A percentile compares a stretch with the other conserved stretches of the same genome.
phyloP scores from a whole-genome alignment of 2,797 vertebrate species.

The Pantherophis vulpinus region DNA sequence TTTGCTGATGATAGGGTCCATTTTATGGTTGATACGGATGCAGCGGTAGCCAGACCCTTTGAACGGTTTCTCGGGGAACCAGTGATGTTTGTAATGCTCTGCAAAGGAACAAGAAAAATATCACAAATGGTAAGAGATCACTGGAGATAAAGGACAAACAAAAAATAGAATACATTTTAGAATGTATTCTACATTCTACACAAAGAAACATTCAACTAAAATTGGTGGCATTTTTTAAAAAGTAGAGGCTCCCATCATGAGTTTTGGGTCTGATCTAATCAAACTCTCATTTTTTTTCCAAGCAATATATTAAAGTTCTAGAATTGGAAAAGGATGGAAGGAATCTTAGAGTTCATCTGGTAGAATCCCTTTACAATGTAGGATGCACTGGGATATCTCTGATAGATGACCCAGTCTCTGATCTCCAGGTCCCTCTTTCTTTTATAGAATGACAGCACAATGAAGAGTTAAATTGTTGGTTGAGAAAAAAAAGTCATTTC shows the following conservation, averaged over 20 bases:
- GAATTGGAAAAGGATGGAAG: not conserved
- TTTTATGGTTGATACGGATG: slow-evolving; percentile 83
- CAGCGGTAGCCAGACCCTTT: slow-evolving; percentile 87
- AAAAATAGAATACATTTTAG: not conserved
- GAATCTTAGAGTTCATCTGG: not conserved
- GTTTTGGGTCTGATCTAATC: not conserved
- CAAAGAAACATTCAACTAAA: not conserved
- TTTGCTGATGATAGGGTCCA: slow-evolving; percentile 82
- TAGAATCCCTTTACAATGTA: not conserved
- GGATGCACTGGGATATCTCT: not conserved
- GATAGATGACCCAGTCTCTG: not conserved
- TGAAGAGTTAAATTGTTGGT: not conserved
- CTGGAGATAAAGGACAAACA: not conserved
- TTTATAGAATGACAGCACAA: not conserved
- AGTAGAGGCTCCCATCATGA: not conserved
- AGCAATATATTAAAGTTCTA: not conserved
- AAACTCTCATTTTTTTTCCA: not conserved
- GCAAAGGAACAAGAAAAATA: slow-evolving; percentile 5
- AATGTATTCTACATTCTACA: not conserved
- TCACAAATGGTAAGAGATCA: slow-evolving; percentile 6
- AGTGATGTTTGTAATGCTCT: slow-evolving; percentile 85
- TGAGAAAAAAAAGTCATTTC: not conserved
- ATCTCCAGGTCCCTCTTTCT: not conserved
- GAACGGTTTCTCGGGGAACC: slow-evolving; percentile 82
- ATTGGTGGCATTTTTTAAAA: not conserved